Base-by-base conservation (phyloP, 2,888 invertebrate species). In the Imbricaverruca yamaguchii region DNA sequence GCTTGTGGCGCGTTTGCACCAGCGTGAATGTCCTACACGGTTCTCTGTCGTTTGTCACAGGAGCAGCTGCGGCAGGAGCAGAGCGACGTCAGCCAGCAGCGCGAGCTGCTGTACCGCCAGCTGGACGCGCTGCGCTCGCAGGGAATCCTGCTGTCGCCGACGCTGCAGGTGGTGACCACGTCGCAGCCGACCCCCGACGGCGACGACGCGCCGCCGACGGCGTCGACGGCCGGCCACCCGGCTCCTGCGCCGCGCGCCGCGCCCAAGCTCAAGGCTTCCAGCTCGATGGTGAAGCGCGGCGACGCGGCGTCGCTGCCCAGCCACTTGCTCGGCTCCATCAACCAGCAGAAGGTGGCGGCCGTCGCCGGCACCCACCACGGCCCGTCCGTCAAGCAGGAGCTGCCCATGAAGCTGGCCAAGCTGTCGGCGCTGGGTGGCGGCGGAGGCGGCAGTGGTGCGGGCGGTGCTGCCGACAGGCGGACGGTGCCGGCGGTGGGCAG, bases 61-160 rank as follows among this genome's bases (percentile, higher is more conserved):
- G 91, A 93, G 81, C 91, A 92, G 86, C 89, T 93, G 81, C 87
- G 91, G 80, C 91, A 91, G 0, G 94, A 95, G 83, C 93, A 95
- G 85, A 92, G 92, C 83, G 97, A 97, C 86, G 92, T 97, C 21
- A 92, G 92, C 53, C 93, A 95, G 84, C 96, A 97, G 87, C 90
- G 96, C n/a, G 97, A 97, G 85, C 93, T 96, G 85, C 89, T 97
- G 18, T 96, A 94, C 86, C 90, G 95, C 53, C 92, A 95, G 87
- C 90, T 96, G 87, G 96, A 97, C 86, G 90, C 93, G 80, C 88
- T 96, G 74, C 92, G 93, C 81, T 91, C 91, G 83, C 93, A 94
- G 87, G 93, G 93, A 6, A 89, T 93, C 80, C 87, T 92, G 78
- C 88, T 92, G 56, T 91, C 91, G 15, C 90, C 92, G 11, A 91